A percentile compares a stretch with the other conserved stretches of the same genome.
phyloP scores from a whole-genome alignment of 2,113 vertebrate species.

The Syngnathus typhle region DNA sequence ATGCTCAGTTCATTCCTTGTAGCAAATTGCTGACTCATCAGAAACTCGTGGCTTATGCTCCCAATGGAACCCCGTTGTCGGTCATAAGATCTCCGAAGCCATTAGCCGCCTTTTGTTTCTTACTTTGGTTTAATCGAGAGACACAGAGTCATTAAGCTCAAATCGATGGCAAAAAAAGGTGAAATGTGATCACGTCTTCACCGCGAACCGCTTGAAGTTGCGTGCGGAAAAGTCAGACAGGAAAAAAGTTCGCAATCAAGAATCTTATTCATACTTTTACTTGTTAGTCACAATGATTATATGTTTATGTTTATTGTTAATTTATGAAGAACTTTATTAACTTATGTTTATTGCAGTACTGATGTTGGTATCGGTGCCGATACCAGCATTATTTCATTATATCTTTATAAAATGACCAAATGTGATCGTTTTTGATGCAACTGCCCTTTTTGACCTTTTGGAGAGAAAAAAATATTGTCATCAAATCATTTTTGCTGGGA shows the following conservation, averaged over 20 bases:
- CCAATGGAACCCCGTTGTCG: not conserved
- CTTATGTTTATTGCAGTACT: too few relatives aligned
- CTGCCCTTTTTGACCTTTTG: not conserved
- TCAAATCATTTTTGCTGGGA: too few relatives aligned
- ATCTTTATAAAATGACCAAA: not conserved
- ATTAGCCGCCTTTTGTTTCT: slow-evolving; percentile 8
- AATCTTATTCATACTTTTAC: not conserved
- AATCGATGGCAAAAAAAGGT: slow-evolving; percentile 7
- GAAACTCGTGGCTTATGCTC: not conserved
- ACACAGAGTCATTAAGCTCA: not conserved
- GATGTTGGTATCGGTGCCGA: too few relatives aligned
- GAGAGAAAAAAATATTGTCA: too few relatives aligned
- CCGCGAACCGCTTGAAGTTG: not conserved
- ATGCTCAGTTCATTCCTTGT: not conserved
- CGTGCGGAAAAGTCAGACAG: not conserved
- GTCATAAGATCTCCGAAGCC: not conserved
- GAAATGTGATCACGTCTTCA: slow-evolving; percentile 9
- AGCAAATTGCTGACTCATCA: not conserved
- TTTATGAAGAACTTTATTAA: too few relatives aligned
- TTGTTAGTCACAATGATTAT: too few relatives aligned
- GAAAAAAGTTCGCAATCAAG: not conserved
- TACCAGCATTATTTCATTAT: too few relatives aligned
- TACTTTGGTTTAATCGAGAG: not conserved
- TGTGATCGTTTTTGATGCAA: not conserved
- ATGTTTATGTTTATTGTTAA: too few relatives aligned